Evolutionary conservation across 2,797 vertebrate genomes (phyloP), one percentile per base, ranked within the genome.

Genomic region (Aeoliscus strigatus): DNA sequence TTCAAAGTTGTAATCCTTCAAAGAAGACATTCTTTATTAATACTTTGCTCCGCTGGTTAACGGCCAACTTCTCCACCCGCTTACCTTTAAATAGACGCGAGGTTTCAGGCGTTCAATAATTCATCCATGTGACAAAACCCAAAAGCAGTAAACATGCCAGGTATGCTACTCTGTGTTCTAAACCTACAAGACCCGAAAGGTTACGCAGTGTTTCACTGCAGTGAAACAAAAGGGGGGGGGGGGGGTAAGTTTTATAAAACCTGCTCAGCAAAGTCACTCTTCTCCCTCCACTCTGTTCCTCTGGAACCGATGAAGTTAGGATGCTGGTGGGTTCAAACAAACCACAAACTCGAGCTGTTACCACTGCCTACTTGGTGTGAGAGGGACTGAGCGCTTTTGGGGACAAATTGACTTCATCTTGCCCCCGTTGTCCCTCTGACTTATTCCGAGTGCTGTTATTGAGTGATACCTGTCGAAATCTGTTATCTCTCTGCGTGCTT

Each of bases 381-480:
- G 10, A 13, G 17, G 21, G 12, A 16, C 29, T 7, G 10, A 18
- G 13, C 14, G n/a, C 47, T 44, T 39, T 6, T 23, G 9, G 18
- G 24, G 28, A 17, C 27, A 59, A 53, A 59, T 70, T 59, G 40
- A 61, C 40, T 41, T 43, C 24, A 26, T 41, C 14, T 31, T 21
- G 15, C 38, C 37, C 38, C 43, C 18, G 28, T 60, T 54, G 35
- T 53, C 23, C 32, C 17, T n/a, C 16, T 14, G 29, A 26, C 16
- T 39, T 29, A 27, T 23, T 36, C 14, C 21, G 40, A 41, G 14
- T 1, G 2, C n/a, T 34, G 46, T 39, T 44, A 55, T 28, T 60
- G 46, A 62, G 40, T 47, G 60, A 66, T 60, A 61, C 39, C 38
- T 29, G 27, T 26, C 12, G 27, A 44, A 73, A 70, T 58, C 10